Base-by-base conservation (phyloP, 2,797 vertebrate species). In the Phyllotis vaccarum region DNA sequence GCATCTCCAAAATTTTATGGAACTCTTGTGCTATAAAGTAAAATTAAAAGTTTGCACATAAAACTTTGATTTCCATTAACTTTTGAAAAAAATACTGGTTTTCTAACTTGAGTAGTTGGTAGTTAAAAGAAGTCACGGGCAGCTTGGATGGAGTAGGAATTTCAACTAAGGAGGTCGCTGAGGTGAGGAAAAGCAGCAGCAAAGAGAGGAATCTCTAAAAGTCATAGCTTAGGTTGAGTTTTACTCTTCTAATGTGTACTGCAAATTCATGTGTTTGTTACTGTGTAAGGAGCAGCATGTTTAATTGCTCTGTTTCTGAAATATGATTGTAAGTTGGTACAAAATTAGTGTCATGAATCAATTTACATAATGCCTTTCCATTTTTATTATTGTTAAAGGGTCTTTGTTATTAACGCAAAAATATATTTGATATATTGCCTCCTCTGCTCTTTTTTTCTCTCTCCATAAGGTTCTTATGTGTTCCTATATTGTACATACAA, bases 31-130 rank as follows among this genome's bases (percentile, higher is more conserved):
- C n/a, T 78, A 40, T 80, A 68, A 87, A 72, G 40, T 83, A 87
- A 88, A 88, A 85, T 31, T 76, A 40, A 54, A 70, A 85, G n/a
- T 85, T 60, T 95, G 14, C 2, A 34, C 34, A 80, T 90, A 60
- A 90, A 81, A 86, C 43, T 90, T 85, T 6, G 12, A 66, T 94
- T 89, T 95, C 80, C 9, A 88, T 10, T 92, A 91, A 31, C 17
- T 89, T 87, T 62, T 89, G 86, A 86, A 34, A 43, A n/a, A 86
- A 40, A n/a, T 40, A 31, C 72, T 89, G 60, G 19, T n/a, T 78
- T 82, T 62, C 87, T 54, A 78, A 86, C 34, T 29, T 21, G 17
- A 29, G 31, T 82, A 54, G 66, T 90, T 95, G 37, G n/a, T 93
- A 70, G 72, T 95, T 90, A 76, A 68, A 92, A 86, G n/a, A 76